Conservation (phyloP, 1,140 invertebrate species). For the Rhyacophila brunnea region DNA sequence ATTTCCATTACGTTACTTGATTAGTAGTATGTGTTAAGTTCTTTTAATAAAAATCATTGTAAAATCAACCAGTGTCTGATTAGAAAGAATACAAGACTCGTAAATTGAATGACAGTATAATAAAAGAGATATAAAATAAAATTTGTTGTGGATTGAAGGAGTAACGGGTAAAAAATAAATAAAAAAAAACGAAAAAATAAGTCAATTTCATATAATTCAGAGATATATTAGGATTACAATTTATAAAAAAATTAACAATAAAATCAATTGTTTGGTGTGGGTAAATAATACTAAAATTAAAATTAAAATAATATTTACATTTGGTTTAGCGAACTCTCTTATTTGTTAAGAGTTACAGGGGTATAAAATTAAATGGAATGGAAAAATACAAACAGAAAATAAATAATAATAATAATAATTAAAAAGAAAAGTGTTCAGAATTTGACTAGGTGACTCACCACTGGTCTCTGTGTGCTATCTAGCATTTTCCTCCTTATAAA, state of each 20-base stretch:
- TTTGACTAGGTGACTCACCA: slow-evolving; percentile 37
- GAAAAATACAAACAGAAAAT: slow-evolving; percentile 15
- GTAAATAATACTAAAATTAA: no score
- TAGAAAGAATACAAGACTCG: no score
- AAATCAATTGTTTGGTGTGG: slow-evolving; percentile 17
- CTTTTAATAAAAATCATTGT: no score
- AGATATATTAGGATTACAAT: slow-evolving; percentile 29
- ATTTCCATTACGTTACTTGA: no score
- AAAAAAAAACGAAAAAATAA: no score
- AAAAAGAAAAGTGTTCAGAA: slow-evolving; percentile 30
- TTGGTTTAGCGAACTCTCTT: no score
- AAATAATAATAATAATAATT: slow-evolving; percentile 12
- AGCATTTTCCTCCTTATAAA: no score
- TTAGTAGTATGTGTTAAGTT: no score
- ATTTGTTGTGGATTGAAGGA: background rate
- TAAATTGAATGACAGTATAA: no score
- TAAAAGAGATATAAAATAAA: background rate
- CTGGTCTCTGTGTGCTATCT: slow-evolving; percentile 34
- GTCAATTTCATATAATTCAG: slow-evolving; percentile 24
- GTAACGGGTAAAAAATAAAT: no score
- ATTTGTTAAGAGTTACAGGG: background rate
- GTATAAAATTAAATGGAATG: slow-evolving; percentile 14
- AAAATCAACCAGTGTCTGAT: no score
- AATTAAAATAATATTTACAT: background rate
- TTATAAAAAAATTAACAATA: slow-evolving; percentile 17